These are phyloP conservation scores for Andricus curvator DNA, from an alignment of 2,888 invertebrate genomes.

Conservation along the genomic window DNA sequence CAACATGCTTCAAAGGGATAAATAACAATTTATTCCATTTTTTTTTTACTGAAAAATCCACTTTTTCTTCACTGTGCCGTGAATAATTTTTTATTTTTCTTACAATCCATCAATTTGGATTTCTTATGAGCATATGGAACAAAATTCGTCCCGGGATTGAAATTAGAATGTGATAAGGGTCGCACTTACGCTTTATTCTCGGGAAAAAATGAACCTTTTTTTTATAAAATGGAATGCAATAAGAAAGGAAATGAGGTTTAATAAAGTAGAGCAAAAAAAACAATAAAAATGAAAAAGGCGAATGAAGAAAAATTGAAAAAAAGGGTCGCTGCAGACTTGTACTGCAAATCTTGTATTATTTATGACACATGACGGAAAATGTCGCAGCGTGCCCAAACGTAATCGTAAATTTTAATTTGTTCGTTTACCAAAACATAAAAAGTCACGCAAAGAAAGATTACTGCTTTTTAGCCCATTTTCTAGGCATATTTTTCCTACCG, in stretches of 20 bases:
- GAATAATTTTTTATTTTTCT: too few relatives aligned
- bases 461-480: neutral
- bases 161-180: too few relatives aligned
- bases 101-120: too few relatives aligned
- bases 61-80: too few relatives aligned
- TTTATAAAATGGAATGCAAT: too few relatives aligned
- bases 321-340: neutral
- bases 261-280: neutral
- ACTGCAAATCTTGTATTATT: neutral
- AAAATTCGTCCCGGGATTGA: too few relatives aligned
- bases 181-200: too few relatives aligned
- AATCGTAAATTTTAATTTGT: constrained; percentile 21
- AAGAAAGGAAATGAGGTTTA: neutral
- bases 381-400: neutral
- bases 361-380: neutral
- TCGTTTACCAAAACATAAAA: constrained; percentile 1
- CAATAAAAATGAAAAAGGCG: neutral
- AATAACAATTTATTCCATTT: too few relatives aligned
- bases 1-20: too few relatives aligned
- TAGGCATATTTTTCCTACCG: too few relatives aligned
- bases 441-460: neutral
- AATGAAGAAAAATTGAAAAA: neutral
- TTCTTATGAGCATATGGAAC: too few relatives aligned
- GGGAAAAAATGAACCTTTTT: neutral
- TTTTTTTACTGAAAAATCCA: too few relatives aligned